A percentile compares a stretch with the other conserved stretches of the same genome.
These are phyloP conservation scores for Sialia sialis DNA, from an alignment of 2,113 vertebrate genomes.

Conservation along the genomic window DNA sequence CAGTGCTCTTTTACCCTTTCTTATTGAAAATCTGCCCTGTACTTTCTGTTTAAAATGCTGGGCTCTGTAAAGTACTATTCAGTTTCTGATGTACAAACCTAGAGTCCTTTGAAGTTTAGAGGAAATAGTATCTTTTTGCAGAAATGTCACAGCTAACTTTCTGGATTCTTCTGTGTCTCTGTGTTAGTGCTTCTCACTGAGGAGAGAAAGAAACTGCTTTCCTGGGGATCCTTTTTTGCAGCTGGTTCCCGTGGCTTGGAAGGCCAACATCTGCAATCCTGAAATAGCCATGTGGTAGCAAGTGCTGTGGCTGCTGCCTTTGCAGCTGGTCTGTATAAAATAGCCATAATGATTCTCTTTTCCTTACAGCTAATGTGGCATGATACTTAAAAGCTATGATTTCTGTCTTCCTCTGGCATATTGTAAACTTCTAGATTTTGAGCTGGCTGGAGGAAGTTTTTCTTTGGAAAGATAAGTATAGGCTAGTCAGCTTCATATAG, in stretches of 20 bases:
- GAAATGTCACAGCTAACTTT: background rate
- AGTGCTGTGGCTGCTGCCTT: background rate
- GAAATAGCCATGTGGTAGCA: conserved; percentile 12
- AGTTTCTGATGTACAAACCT: background rate
- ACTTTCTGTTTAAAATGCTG: background rate
- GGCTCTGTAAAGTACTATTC: background rate
- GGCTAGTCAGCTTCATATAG: background rate
- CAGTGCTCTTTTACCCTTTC: background rate
- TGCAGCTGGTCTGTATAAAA: background rate
- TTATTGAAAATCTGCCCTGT: background rate
- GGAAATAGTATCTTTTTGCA: background rate
- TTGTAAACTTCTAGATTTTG: background rate
- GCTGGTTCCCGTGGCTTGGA: background rate
- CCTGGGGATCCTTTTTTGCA: background rate
- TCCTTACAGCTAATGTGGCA: background rate
- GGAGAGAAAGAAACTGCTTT: background rate
- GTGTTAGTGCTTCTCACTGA: background rate
- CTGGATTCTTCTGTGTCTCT: background rate
- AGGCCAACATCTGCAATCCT: background rate
- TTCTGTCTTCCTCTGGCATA: conserved; percentile 35
- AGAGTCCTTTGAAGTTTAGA: background rate
- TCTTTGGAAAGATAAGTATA: conserved; percentile 23
- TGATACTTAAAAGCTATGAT: conserved; percentile 48
- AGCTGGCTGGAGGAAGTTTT: background rate
- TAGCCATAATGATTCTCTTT: background rate